phyloP scores from a whole-genome alignment of 2,113 vertebrate genomes.

The Trematomus loennbergii region DNA sequence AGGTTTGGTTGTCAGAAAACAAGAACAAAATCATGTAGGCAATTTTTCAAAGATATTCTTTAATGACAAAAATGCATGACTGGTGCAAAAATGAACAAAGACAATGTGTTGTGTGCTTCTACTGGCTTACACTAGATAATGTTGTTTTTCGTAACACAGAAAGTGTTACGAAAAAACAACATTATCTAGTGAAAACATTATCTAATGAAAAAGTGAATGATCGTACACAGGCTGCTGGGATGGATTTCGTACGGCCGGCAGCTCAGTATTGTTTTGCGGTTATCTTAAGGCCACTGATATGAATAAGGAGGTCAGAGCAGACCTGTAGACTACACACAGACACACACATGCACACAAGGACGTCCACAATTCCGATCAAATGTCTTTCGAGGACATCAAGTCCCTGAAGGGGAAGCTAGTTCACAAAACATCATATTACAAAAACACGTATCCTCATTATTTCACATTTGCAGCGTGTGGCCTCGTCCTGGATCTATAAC shows the following conservation, averaged over 20 bases:
- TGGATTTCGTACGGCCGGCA: neutral
- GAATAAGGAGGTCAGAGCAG: constrained; percentile 30
- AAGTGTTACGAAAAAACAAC: constrained; percentile 6
- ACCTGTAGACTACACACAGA: neutral
- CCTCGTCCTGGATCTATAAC: neutral
- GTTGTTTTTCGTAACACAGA: too few species aligned
- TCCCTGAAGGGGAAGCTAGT: neutral
- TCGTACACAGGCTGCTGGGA: neutral
- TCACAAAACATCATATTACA: constrained; percentile 14
- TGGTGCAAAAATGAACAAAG: neutral
- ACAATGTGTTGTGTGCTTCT: constrained; percentile 15
- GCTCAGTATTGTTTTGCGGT: constrained; percentile 18
- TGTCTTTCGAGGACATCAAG: neutral
- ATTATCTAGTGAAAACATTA: neutral
- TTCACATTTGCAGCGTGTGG: neutral
- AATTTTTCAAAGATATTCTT: constrained; percentile 22
- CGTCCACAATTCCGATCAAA: neutral
- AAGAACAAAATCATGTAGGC: neutral
- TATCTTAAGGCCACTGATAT: constrained; percentile 54
- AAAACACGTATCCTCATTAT: neutral
- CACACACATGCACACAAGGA: neutral
- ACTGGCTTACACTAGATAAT: too few species aligned
- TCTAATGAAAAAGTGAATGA: neutral
- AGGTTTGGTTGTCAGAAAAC: neutral
- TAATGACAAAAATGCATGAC: constrained; percentile 40